These are phyloP conservation scores for Eidolon dupreanum DNA, from an alignment of 2,797 vertebrate genomes.

Conservation along the genomic window DNA sequence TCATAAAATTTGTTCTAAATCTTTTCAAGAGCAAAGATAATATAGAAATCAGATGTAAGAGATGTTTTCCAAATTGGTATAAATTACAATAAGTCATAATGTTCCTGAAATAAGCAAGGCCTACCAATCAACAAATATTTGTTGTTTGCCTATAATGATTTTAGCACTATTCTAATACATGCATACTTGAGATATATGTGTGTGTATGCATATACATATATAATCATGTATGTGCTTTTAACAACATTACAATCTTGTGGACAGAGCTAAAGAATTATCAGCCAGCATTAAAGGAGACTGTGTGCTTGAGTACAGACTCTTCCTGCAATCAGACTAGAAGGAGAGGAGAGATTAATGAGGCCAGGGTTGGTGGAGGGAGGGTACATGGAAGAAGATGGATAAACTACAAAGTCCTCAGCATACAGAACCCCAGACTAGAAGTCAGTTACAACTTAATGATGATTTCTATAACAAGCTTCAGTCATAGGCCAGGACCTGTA, in stretches of 20 bases:
- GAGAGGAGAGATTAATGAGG: neutral
- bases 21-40: neutral
- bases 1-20: constrained; percentile 14
- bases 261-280: neutral
- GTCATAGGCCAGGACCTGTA: neutral
- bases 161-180: neutral
- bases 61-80: constrained; percentile 11
- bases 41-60: neutral
- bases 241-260: neutral
- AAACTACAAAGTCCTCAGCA: neutral
- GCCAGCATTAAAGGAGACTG: neutral
- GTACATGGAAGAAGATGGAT: neutral
- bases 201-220: too few relatives aligned
- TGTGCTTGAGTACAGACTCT: neutral
- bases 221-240: neutral
- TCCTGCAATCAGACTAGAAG: neutral
- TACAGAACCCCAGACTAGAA: neutral
- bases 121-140: neutral
- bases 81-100: neutral
- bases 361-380: neutral
- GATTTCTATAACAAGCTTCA: neutral
- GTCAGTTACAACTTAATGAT: neutral
- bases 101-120: constrained; percentile 8
- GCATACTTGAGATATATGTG: neutral
- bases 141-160: neutral